These are phyloP conservation scores for Pionites leucogaster DNA, from an alignment of 2,113 vertebrate species.

Conservation along the genomic window DNA sequence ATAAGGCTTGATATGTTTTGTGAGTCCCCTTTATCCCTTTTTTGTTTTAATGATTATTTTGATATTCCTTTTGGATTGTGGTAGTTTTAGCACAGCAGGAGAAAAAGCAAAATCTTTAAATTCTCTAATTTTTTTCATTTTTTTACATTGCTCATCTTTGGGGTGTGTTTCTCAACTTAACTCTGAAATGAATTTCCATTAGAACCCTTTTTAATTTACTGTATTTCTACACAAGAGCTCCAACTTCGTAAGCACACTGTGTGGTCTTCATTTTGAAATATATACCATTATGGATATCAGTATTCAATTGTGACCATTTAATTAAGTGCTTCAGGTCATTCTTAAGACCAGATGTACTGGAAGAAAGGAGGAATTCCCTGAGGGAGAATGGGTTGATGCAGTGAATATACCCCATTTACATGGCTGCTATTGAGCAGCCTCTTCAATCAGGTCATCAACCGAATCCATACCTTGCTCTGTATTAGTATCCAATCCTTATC, in stretches of 20 bases:
- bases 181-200: neutral
- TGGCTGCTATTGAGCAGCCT: neutral
- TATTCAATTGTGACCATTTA: neutral
- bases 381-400: neutral
- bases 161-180: neutral
- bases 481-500: no score
- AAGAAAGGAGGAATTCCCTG: neutral
- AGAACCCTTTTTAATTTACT: neutral
- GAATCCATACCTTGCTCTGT: neutral
- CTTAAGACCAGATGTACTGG: neutral
- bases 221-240: neutral
- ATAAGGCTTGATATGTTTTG: neutral
- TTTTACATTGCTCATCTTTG: neutral
- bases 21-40: neutral
- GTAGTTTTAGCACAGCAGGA: neutral
- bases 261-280: neutral
- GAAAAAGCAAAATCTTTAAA: neutral
- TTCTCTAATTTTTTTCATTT: neutral
- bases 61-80: neutral
- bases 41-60: neutral
- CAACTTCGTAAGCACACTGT: neutral
- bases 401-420: neutral
- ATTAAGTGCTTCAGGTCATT: constrained; percentile 10
- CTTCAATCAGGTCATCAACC: neutral
- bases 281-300: neutral